Conservation (phyloP, 2,113 vertebrate genomes). For the Glaucomys volans region DNA sequence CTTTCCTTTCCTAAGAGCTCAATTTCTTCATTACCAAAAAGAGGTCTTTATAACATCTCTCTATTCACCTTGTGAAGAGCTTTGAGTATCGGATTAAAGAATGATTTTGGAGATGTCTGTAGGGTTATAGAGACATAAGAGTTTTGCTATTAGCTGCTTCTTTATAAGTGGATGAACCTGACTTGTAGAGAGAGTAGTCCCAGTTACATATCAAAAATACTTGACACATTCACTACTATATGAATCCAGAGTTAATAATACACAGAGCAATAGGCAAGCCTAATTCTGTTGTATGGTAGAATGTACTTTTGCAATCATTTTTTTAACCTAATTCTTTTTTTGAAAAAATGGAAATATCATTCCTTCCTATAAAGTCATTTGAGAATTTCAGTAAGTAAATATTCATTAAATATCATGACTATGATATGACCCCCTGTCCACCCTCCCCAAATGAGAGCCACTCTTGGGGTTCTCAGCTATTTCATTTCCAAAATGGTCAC, state of each 20-base stretch:
- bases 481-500: neutral
- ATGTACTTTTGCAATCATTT: neutral
- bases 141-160: neutral
- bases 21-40: neutral
- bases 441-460: neutral
- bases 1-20: neutral
- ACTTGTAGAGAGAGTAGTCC: neutral
- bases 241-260: neutral
- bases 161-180: neutral
- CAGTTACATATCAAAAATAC: neutral
- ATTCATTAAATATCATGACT: constrained; percentile 11
- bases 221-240: too few relatives aligned
- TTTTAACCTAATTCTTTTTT: neutral
- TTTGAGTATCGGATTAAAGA: neutral
- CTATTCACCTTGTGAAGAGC: neutral
- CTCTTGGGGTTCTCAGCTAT: neutral
- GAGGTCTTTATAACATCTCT: neutral
- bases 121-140: neutral
- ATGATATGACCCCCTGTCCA: neutral
- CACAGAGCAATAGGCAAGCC: neutral
- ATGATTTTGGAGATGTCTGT: neutral
- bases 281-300: neutral
- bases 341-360: neutral
- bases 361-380: neutral
- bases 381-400: neutral